Percentiles rank a stretch among this genome's conserved stretches.
Evolutionary conservation across 2,113 vertebrate genomes (phyloP).

Genomic region (Chloropsis cyanopogon): DNA sequence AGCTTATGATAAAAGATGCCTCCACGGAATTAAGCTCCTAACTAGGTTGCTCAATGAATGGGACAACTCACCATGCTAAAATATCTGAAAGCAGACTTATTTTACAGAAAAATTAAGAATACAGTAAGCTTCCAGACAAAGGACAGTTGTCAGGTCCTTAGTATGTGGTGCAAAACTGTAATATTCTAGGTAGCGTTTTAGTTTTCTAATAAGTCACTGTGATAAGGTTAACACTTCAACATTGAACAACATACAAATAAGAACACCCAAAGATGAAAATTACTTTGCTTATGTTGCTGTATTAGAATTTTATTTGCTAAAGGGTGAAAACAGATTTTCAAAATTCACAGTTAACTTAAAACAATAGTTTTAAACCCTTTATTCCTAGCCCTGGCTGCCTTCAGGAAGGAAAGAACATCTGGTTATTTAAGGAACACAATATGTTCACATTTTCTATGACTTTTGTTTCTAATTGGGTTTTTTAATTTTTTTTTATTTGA

Average conservation of each 20-base stretch:
- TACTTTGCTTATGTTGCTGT: slow-evolving; percentile 77
- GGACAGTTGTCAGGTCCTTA: slow-evolving; percentile 52
- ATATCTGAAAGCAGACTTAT: slow-evolving; percentile 13
- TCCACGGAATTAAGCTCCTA: slow-evolving; percentile 19
- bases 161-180: slow-evolving; percentile 57
- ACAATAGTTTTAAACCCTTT: slow-evolving; percentile 85
- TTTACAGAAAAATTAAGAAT: slow-evolving; percentile 16
- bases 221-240: slow-evolving; percentile 73
- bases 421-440: slow-evolving; percentile 87
- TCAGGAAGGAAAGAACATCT: slow-evolving; percentile 85
- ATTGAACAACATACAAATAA: slow-evolving; percentile 57
- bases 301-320: slow-evolving; percentile 85
- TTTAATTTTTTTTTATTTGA: slow-evolving; percentile 74
- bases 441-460: slow-evolving; percentile 88
- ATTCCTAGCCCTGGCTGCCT: slow-evolving; percentile 82
- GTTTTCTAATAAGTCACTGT: slow-evolving; percentile 73
- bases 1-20: neutral
- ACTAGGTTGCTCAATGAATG: neutral
- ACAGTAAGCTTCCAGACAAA: slow-evolving; percentile 63
- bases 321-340: slow-evolving; percentile 83
- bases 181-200: slow-evolving; percentile 45
- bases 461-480: slow-evolving; percentile 89
- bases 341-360: slow-evolving; percentile 86
- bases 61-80: neutral
- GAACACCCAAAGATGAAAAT: slow-evolving; percentile 76